Percentiles rank a stretch among this genome's conserved stretches.
Conservation (phyloP, 1,140 invertebrate species). For the Belonocnema kinseyi region DNA sequence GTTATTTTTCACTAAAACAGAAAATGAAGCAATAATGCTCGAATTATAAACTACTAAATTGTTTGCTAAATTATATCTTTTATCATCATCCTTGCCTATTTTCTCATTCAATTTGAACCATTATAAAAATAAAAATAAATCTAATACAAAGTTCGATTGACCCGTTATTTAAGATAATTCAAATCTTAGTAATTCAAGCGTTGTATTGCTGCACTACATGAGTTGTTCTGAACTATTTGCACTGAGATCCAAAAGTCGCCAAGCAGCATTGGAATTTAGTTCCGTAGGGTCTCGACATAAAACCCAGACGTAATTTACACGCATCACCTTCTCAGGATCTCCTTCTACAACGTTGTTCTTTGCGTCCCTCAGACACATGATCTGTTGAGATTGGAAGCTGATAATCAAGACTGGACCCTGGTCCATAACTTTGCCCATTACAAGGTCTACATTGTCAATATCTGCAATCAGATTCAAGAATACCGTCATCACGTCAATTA, state of each 20-base stretch:
- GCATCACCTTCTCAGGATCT: constrained; percentile 95
- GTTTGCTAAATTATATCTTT: not conserved
- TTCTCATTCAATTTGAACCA: not conserved
- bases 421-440: constrained; percentile 99
- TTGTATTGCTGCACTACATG: constrained; percentile 78
- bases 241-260: constrained; percentile 95
- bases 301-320: constrained; percentile 98
- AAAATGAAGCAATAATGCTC: not conserved
- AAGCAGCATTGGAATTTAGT: constrained; percentile 95
- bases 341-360: constrained; percentile 95
- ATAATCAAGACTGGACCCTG: constrained; percentile 98
- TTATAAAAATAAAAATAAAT: not conserved
- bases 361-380: constrained; percentile 91
- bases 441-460: constrained; percentile 96
- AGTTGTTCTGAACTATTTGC: constrained; percentile 93
- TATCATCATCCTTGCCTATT: not conserved
- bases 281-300: constrained; percentile 96
- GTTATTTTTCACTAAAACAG: not conserved
- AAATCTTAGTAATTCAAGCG: not conserved
- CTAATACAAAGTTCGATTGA: not conserved
- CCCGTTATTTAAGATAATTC: not conserved
- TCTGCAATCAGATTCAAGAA: constrained; percentile 67
- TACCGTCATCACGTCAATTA: not conserved
- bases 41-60: not conserved
- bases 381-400: constrained; percentile 97